Percentiles rank a stretch among this genome's conserved stretches.
Conservation (phyloP, 2,113 vertebrate species). For the Microcebus tavaratra region DNA sequence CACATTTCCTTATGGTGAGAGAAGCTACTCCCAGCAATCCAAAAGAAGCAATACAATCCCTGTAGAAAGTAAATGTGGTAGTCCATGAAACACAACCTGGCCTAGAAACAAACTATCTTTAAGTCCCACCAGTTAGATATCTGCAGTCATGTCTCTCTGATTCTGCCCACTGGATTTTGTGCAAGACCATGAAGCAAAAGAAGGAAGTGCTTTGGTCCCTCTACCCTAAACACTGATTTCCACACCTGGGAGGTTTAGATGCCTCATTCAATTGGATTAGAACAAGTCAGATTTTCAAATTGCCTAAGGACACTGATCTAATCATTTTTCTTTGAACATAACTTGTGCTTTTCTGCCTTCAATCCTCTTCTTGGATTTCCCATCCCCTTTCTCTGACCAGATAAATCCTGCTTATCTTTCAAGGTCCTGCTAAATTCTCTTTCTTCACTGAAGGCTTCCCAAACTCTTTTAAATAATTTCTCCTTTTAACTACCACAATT, state of each 20-base stretch:
- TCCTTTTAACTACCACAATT: background rate
- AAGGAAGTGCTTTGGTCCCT: background rate
- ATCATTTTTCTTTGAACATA: background rate
- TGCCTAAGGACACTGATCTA: background rate
- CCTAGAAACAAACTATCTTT: background rate
- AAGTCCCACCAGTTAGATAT: background rate
- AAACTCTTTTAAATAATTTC: slow-evolving; percentile 13
- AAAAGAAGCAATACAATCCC: background rate
- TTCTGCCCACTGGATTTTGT: background rate
- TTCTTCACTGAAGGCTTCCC: background rate
- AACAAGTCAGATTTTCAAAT: background rate
- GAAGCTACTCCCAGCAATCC: background rate
- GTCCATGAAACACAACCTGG: background rate
- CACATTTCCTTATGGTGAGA: background rate
- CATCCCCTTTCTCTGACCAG: background rate
- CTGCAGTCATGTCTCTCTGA: background rate
- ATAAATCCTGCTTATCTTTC: background rate
- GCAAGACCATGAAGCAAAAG: background rate
- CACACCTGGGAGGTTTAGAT: background rate
- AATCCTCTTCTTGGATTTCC: background rate
- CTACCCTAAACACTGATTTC: background rate
- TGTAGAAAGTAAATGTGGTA: background rate
- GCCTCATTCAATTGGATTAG: background rate
- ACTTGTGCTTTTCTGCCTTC: background rate
- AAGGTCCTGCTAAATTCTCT: background rate